Conservation (phyloP, 2,113 vertebrate species). For the Catharus fuscescens region DNA sequence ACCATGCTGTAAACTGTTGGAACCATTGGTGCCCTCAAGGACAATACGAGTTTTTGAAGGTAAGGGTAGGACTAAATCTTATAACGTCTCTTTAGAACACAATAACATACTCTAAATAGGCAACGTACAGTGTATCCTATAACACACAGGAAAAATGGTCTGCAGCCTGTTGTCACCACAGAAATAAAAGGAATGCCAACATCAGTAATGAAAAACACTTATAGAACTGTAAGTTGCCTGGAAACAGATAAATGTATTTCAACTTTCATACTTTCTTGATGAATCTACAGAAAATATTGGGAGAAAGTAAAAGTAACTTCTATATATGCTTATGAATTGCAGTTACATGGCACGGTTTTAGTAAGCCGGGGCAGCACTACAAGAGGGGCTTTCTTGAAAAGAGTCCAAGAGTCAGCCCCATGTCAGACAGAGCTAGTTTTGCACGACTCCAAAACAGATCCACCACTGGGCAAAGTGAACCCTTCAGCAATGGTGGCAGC, state of each 20-base stretch:
- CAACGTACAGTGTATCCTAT: not conserved
- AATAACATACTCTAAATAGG: not conserved
- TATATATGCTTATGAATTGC: not conserved
- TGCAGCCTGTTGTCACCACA: conserved; percentile 18
- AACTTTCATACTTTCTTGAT: conserved; percentile 7
- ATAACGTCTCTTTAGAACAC: not conserved
- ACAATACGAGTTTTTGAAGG: not conserved
- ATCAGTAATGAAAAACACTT: conserved; percentile 8
- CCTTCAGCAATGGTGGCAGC: not conserved
- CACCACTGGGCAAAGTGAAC: not conserved
- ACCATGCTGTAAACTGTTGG: not conserved
- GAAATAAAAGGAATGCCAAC: conserved; percentile 35
- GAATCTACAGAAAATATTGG: conserved; percentile 1
- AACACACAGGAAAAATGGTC: not conserved
- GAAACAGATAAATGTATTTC: conserved; percentile 54
- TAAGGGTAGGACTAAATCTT: not conserved
- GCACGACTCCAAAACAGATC: not conserved
- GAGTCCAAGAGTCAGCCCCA: rapidly evolving
- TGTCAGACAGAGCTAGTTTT: not conserved
- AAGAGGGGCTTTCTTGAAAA: not conserved
- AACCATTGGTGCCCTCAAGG: not conserved
- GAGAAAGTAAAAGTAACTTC: not conserved
- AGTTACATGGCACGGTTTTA: not conserved
- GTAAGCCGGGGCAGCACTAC: not conserved
- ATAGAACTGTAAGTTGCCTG: conserved; percentile 36